A percentile compares a stretch with the other conserved stretches of the same genome.
Conservation (phyloP, 2,888 invertebrate species). For the Rugalucina vietnamica region DNA sequence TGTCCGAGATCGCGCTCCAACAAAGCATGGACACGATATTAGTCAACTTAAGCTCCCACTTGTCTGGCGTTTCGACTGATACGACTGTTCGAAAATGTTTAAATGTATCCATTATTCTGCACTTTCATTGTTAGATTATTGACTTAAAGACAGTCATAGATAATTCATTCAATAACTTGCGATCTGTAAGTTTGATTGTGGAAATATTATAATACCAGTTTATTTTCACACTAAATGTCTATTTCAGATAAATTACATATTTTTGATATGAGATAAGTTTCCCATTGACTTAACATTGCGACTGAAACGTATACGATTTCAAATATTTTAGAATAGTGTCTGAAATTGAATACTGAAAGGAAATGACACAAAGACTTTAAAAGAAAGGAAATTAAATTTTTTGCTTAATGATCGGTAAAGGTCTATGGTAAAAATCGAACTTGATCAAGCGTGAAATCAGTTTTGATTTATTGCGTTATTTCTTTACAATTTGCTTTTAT, state of each 20-base stretch:
- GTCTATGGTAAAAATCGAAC: no score
- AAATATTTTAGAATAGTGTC: no score
- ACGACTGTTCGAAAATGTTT: not conserved
- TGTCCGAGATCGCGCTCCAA: not conserved
- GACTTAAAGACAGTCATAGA: conserved; percentile 1
- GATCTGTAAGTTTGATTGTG: conserved; percentile 3
- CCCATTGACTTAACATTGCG: no score
- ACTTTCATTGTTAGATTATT: conserved; percentile 5
- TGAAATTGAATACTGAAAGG: no score
- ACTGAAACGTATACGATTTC: no score
- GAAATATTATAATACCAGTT: not conserved
- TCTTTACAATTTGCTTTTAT: no score
- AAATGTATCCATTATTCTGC: not conserved
- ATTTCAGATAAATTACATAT: not conserved
- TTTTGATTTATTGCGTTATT: no score
- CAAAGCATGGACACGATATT: conserved; percentile 5
- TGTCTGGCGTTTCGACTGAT: not conserved
- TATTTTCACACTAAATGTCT: not conserved
- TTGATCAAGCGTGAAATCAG: no score
- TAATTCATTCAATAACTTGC: not conserved
- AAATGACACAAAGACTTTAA: not conserved
- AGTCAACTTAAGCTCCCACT: not conserved
- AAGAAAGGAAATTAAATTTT: not conserved
- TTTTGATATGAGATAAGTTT: not conserved
- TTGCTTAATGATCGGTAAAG: no score